Evolutionary conservation across 92 coral and sea anemone species (phyloP).

Genomic region (Scolanthus callimorphus): DNA sequence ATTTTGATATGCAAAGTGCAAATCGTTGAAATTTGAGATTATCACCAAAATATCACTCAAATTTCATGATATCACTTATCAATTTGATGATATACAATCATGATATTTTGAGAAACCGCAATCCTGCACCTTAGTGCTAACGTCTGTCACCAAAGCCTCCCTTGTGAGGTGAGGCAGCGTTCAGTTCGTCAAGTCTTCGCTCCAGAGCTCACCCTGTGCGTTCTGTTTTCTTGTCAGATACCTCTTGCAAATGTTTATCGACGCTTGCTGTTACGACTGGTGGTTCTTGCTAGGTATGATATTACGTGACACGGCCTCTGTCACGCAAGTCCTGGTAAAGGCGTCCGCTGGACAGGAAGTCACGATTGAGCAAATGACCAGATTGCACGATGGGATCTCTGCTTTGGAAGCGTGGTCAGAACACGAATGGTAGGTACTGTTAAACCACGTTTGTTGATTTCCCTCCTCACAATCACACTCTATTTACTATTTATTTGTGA

Average conservation of each 20-base stretch:
- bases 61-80: too few species aligned
- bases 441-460: too few species aligned
- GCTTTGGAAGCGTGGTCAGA: conserved; percentile 92
- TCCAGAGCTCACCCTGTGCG: too few species aligned
- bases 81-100: too few species aligned
- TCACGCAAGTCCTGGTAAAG: conserved; percentile 72
- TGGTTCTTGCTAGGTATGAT: conserved; percentile 78
- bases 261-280: conserved; percentile 95
- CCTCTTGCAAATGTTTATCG: conserved; percentile 74
- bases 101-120: too few species aligned
- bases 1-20: too few species aligned
- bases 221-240: conserved; percentile 52
- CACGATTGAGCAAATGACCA: conserved; percentile 54
- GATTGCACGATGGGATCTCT: conserved; percentile 76
- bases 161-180: too few species aligned
- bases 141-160: too few species aligned
- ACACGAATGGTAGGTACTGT: conserved; percentile 77
- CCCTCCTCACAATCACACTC: not conserved
- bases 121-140: too few species aligned
- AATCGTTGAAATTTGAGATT: too few species aligned
- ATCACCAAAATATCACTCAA: too few species aligned
- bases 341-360: conserved; percentile 54
- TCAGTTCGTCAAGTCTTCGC: too few species aligned
- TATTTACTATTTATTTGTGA: conserved; percentile 1
- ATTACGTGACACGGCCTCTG: conserved; percentile 80